phyloP scores from a whole-genome alignment of 2,888 invertebrate genomes.

The Theretra japonica region DNA sequence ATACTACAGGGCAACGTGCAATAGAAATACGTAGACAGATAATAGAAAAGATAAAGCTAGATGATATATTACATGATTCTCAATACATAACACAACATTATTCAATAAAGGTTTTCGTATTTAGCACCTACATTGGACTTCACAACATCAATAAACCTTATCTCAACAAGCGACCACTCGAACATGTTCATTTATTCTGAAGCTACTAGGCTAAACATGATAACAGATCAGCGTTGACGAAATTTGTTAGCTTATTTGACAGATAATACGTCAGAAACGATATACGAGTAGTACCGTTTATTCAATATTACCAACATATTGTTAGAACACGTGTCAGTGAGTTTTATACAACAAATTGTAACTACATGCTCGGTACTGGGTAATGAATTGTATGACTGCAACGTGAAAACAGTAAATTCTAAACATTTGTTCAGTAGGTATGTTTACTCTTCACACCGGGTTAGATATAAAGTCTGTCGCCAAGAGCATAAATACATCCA shows the following conservation, averaged over 20 bases:
- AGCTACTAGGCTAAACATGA: conserved; percentile 63
- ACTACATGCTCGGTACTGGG: conserved; percentile 51
- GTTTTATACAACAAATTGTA: conserved; percentile 44
- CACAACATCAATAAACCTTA: conserved; percentile 71
- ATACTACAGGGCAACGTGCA: conserved; percentile 27
- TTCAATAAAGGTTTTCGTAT: conserved; percentile 47
- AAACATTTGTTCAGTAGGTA: background rate
- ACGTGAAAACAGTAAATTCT: conserved; percentile 27
- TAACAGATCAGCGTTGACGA: conserved; percentile 58
- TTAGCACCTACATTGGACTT: conserved; percentile 60
- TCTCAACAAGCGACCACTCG: conserved; percentile 67
- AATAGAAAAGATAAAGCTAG: conserved; percentile 49
- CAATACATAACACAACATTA: conserved; percentile 43
- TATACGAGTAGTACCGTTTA: conserved; percentile 59
- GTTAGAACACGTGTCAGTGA: conserved; percentile 40
- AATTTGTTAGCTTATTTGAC: conserved; percentile 70
- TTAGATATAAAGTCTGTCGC: conserved; percentile 15
- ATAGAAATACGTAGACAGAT: conserved; percentile 29
- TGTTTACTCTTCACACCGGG: conserved; percentile 10
- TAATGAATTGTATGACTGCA: conserved; percentile 56
- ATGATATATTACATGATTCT: conserved; percentile 48
- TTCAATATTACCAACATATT: conserved; percentile 61
- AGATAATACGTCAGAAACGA: conserved; percentile 69
- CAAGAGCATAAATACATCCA: conserved; percentile 4
- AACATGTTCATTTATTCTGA: conserved; percentile 69